Evolutionary conservation across 2,113 vertebrate species (phyloP), one percentile per base, ranked within the genome.

Genomic region (Ursus arctos): DNA sequence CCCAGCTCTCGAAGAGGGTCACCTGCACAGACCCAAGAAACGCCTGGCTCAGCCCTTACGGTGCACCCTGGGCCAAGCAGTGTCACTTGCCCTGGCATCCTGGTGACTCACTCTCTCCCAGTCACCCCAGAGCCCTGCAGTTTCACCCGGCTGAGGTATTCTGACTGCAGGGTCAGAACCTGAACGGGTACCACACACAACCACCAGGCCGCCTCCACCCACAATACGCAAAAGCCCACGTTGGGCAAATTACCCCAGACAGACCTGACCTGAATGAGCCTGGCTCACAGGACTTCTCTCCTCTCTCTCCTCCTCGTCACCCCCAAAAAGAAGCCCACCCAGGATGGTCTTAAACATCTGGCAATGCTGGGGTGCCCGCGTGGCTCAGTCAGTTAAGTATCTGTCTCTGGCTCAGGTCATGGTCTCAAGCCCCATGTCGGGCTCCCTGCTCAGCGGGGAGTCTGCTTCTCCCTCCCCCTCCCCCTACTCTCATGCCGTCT

Each of bases 1-100:
- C 99, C 99, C 98, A 99, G 98, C 98, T 99, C 99, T 53, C 99
- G 99, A 95, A 99, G 98, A 0, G 99, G 99, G 96, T 99, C 99
- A 2, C 99, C 99, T 99, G 91, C 40, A 88, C 1, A 86, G 49
- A 85, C 11, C 83, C 86, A 19, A 63, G 31, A 94, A 80, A 49
- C 24, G 47, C 67, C 61, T 91, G 43, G 24, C 86, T 88, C n/a
- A 77, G 82, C 61, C 65, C 89, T 40, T 7, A 6, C 4, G 0
- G 24, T 2, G 5, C 43, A 43, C n/a, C 49, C 47, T 13, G 26
- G 65, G 31, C 69, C 7, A 14, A 28, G 49, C 69, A 57, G 47
- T 0, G 53, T 19, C 63, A 21, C n/a, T 21, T 59, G 33, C 69
- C 88, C 57, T 55, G 6, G 71, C 63, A 22, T 19, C 57, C 40